These are phyloP conservation scores for Nesidiocoris tenuis DNA, from an alignment of 2,888 invertebrate genomes.

Conservation along the genomic window DNA sequence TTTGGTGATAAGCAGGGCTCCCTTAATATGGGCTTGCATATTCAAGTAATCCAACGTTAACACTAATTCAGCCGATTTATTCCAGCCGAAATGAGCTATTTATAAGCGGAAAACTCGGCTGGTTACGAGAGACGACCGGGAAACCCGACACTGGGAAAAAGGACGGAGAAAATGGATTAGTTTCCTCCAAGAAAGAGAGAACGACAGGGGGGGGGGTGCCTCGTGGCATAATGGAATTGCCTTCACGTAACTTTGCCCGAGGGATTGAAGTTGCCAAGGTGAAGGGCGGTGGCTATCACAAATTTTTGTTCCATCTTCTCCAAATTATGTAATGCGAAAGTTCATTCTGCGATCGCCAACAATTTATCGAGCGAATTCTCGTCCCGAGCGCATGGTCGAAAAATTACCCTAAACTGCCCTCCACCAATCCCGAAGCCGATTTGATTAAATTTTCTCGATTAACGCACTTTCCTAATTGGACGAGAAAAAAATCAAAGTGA, in stretches of 20 bases:
- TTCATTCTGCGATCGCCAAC: neutral
- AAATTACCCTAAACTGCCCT: too few relatives aligned
- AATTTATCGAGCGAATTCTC: neutral
- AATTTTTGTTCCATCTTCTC: neutral
- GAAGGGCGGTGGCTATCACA: neutral
- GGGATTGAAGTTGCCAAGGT: neutral
- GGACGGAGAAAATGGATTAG: neutral
- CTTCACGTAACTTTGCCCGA: neutral
- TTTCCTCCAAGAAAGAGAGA: neutral
- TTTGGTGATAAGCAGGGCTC: too few relatives aligned
- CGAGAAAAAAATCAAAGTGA: too few relatives aligned
- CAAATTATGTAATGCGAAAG: neutral
- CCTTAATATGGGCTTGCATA: neutral
- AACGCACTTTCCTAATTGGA: too few relatives aligned
- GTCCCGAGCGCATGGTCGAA: neutral
- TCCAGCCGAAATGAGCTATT: neutral
- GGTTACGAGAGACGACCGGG: neutral
- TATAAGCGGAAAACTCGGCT: neutral
- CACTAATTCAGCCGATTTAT: neutral
- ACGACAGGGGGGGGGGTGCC: neutral
- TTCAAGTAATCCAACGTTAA: neutral
- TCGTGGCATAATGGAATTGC: neutral
- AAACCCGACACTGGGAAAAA: neutral
- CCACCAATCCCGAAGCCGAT: too few relatives aligned
- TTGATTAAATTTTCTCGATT: too few relatives aligned